Evolutionary conservation across 2,888 invertebrate genomes (phyloP).

Genomic region (Anaspis maculata): DNA sequence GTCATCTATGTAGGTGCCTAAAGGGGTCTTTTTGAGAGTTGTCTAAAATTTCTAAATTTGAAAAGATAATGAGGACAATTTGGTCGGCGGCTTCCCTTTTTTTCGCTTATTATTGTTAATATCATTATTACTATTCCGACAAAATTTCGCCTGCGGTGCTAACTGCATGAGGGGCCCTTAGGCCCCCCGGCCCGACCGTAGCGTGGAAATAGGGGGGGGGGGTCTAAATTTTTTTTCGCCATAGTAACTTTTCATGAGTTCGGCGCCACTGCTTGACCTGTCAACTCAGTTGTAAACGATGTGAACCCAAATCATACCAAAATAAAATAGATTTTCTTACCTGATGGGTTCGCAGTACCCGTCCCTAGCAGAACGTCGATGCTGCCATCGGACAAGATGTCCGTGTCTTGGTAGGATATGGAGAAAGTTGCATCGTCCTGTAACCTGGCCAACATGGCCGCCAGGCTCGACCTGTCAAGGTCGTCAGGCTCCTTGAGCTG

Average conservation of each 20-base stretch:
- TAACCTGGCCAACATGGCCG: slow-evolving; percentile 44
- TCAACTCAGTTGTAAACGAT: neutral
- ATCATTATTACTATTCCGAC: too few species aligned
- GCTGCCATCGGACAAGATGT: slow-evolving; percentile 57
- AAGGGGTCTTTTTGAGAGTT: too few species aligned
- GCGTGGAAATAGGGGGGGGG: too few species aligned
- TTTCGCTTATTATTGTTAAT: too few species aligned
- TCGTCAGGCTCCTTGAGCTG: slow-evolving; percentile 54
- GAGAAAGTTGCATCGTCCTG: slow-evolving; percentile 60
- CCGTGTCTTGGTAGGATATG: slow-evolving; percentile 67
- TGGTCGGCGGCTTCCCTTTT: too few species aligned
- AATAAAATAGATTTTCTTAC: slow-evolving; percentile 1
- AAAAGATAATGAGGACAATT: too few species aligned
- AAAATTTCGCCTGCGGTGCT: too few species aligned
- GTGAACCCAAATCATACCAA: neutral
- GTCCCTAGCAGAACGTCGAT: slow-evolving; percentile 50
- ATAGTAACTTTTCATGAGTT: neutral
- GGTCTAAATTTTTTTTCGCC: too few species aligned
- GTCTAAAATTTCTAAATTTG: too few species aligned
- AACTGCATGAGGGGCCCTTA: too few species aligned
- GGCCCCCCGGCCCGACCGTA: too few species aligned
- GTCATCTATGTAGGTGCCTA: too few species aligned
- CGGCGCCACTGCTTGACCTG: neutral
- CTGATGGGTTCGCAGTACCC: slow-evolving; percentile 46
- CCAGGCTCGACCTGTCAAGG: slow-evolving; percentile 41